Evolutionary conservation across 1,140 invertebrate genomes (phyloP), one percentile per base, ranked within the genome.

Genomic region (Hesperophylax magnus): DNA sequence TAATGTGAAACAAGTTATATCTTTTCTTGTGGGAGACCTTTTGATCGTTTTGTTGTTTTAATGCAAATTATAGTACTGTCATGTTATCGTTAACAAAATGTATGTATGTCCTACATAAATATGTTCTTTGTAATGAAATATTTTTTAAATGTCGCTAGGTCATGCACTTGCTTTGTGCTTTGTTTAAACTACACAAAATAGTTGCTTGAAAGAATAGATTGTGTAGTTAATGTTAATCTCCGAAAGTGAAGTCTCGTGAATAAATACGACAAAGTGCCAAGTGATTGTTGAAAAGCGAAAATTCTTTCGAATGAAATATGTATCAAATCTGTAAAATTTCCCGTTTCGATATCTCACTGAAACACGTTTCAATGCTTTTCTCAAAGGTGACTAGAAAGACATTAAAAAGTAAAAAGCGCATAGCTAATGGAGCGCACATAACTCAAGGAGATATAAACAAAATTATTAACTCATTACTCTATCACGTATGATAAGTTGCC

Each of bases 401-500:
- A 72, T 72, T 72, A 72, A 72, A 72, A 72, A 53, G 39, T 72
- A 53, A 72, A 72, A 72, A 53, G 47, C 39, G 39, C 69, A 24
- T 27, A 53, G 39, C 47, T 72, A 72, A 53, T 72, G 69, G 69
- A 52, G 69, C 69, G 69, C 52, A 72, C 69, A 72, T 72, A 72
- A 72, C 69, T 72, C 69, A 72, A 47, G 8, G 69, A 72, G 69
- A 72, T 72, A 72, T 72, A 72, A 72, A 72, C 69, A 72, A 72
- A 72, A 72, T 72, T 72, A 72, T 72, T 52, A 54, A 72, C 69
- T 72, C 69, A 72, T 72, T 72, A 72, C 69, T 72, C 69, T 72
- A 72, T 72, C 69, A 72, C 69, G 72, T 75, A 58, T 75, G 72
- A 75, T 60, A 75, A 60, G 72, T 75, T 15, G 71, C 52, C 17